Base-by-base conservation (phyloP, 2,888 invertebrate genomes). In the Epirrita christyi region DNA sequence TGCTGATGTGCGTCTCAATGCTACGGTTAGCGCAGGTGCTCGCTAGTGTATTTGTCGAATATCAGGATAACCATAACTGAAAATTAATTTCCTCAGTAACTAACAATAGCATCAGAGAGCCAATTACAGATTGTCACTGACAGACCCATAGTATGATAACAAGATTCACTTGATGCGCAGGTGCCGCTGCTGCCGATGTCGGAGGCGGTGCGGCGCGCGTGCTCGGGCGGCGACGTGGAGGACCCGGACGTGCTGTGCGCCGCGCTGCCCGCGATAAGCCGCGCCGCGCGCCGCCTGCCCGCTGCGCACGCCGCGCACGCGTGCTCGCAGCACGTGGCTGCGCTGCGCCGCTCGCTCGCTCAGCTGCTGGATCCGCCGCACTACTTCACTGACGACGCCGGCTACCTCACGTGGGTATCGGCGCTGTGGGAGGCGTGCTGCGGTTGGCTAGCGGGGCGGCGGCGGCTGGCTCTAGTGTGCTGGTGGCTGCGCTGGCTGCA, bases 1-100 rank as follows among this genome's bases (percentile, higher is more conserved):
- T 95, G 74, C 92, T 93, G 71, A 83, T 96, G 68, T 92, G 93
- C 27, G 86, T 93, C 11, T 92, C 93, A 38, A 92, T 94, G 67
- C 85, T 96, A 62, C 75, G 80, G 58, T 78, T 85, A 45, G 85
- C 79, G 61, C 77, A 78, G 75, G 80, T 77, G 67, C 76, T n/a
- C n/a, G n/a, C n/a, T n/a, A 21, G 21, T 21, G 21, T 21, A 4
- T 21, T 2, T 21, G 2, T 4, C 21, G n/a, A n/a, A n/a, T n/a
- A n/a, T n/a, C n/a, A n/a, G n/a, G n/a, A n/a, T n/a, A n/a, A n/a
- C n/a, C n/a, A n/a, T n/a, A n/a, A n/a, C n/a, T n/a, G n/a, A n/a
- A n/a, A n/a, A n/a, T n/a, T n/a, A n/a, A n/a, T n/a, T n/a, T n/a
- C n/a, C n/a, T n/a, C n/a, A n/a, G n/a, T n/a, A n/a, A n/a, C n/a